Percentiles rank a stretch among this genome's conserved stretches.
phyloP scores from a whole-genome alignment of 2,113 vertebrate genomes.

The Microcebus ravelobensis region DNA sequence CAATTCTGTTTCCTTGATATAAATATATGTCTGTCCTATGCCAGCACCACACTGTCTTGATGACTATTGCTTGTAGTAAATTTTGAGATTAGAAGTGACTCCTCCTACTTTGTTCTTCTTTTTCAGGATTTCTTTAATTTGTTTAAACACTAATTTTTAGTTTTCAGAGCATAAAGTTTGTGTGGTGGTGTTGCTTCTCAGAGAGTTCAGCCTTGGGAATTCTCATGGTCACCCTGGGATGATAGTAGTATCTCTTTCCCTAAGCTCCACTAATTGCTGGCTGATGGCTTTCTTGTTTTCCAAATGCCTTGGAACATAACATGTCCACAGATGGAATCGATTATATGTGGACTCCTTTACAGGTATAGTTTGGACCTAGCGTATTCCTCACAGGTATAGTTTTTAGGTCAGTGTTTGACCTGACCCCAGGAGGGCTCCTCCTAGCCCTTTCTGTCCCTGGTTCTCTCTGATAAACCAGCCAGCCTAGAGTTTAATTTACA shows the following conservation, averaged over 20 bases:
- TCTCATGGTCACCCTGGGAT: background rate
- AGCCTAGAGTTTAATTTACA: background rate
- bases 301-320: background rate
- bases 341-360: background rate
- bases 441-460: background rate
- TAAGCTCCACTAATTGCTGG: background rate
- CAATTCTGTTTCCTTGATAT: background rate
- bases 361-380: background rate
- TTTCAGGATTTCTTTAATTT: constrained; percentile 10
- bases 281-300: background rate
- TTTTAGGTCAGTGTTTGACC: constrained; percentile 24
- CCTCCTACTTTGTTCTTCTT: background rate
- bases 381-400: background rate
- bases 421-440: background rate
- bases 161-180: background rate
- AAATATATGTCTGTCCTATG: background rate
- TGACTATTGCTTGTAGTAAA: background rate
- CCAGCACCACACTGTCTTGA: background rate
- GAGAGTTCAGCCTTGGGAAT: background rate
- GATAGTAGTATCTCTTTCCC: background rate
- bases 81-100: background rate
- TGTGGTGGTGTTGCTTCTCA: background rate
- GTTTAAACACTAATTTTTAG: background rate
- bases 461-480: background rate
- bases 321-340: background rate